Base-by-base conservation (phyloP, 2,113 vertebrate genomes). In the Chaenogobius annularis region DNA sequence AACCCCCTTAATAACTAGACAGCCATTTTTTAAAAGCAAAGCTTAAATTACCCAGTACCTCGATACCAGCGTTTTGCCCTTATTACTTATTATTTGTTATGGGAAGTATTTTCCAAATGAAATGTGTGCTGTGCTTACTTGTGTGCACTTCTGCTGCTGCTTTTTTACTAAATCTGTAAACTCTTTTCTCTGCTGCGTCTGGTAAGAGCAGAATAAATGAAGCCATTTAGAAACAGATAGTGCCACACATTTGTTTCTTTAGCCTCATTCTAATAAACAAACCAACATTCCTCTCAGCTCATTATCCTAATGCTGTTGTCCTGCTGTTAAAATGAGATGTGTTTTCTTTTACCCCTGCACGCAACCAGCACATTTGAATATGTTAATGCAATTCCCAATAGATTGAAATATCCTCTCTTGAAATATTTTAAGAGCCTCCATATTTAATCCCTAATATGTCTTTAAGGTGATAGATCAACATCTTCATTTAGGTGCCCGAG, bases 371-470 rank as follows among this genome's bases (percentile, higher is more conserved):
- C 71, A 65, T 79, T 77, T 70, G 55, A 79, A 23, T 83, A 72
- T 74, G 73, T 77, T 59, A 46, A 74, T 74, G 65, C 47, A 79
- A 40, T 55, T 81, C 64, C 68, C 31, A 65, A 11, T 61, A 0
- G 59, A 81, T 74, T 74, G 68, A 83, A 79, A 64, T 79, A 70
- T 54, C 19, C 74, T 81, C 77, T 59, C 44, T 23, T 19, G 71
- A 58, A 85, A 76, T 54, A 54, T 72, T 70, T 74, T 73, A 55
- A 56, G 77, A 76, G 81, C 67, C 65, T 74, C 52, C 82, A 66
- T 10, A 64, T 77, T 69, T 85, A 75, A 83, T 84, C 68, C 75
- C 73, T 80, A 89, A 86, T 82, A 79, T 85, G 85, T 79, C 82
- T 87, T 73, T 64, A 68, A 79, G 83, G 77, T 78, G 85, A 90